phyloP scores from a whole-genome alignment of 2,113 vertebrate species.

The Platysternon megacephalum region DNA sequence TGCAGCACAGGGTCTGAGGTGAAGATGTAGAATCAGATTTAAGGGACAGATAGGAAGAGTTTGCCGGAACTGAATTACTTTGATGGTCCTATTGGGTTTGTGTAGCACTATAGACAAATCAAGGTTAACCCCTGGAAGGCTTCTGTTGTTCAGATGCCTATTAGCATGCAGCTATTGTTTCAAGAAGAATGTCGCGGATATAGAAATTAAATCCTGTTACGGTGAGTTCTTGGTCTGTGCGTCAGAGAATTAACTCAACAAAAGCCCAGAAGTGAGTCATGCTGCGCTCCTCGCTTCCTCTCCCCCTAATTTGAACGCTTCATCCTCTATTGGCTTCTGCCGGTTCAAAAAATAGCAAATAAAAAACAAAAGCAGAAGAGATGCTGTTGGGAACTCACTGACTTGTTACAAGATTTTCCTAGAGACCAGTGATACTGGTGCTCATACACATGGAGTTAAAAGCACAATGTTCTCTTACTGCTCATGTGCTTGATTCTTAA shows the following conservation, averaged over 20 bases:
- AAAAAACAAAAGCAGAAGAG: neutral
- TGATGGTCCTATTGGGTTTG: neutral
- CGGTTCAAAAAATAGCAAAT: neutral
- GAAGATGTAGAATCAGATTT: fast-evolving
- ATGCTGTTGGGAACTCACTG: neutral
- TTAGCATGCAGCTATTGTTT: neutral
- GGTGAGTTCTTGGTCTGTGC: too few relatives aligned
- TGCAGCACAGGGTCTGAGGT: neutral
- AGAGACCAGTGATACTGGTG: neutral
- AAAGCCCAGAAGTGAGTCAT: neutral
- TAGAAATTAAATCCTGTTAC: neutral
- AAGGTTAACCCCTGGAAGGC: too few relatives aligned
- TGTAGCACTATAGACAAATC: too few relatives aligned
- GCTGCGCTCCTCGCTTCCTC: neutral
- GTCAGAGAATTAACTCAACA: neutral
- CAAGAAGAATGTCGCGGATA: neutral
- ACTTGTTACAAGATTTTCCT: neutral
- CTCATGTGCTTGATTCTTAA: neutral
- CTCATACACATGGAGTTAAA: neutral
- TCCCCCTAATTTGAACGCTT: neutral
- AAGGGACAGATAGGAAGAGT: neutral
- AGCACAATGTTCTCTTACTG: neutral
- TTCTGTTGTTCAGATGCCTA: neutral
- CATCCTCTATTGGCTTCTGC: neutral
- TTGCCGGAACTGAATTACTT: neutral